Conservation (phyloP, 2,113 vertebrate species). For the Thunnus maccoyii region DNA sequence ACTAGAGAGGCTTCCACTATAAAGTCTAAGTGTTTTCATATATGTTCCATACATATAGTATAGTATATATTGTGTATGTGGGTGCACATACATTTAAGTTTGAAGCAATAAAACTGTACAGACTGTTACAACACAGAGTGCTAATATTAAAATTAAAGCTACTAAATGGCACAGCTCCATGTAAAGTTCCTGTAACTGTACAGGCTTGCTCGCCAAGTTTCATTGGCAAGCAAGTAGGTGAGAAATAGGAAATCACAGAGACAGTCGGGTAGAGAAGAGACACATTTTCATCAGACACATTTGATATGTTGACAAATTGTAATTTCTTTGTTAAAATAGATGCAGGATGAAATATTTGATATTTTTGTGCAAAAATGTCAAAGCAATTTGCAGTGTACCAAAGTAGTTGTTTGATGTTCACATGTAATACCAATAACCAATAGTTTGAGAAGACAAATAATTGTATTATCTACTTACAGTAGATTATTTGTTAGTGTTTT, state of each 20-base stretch:
- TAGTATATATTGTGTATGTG: not conserved
- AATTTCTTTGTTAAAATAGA: not conserved
- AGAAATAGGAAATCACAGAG: slow-evolving; percentile 47
- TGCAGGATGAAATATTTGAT: not conserved
- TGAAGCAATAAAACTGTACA: slow-evolving; percentile 1
- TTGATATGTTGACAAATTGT: not conserved
- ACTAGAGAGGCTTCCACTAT: not conserved
- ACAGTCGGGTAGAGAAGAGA: not conserved
- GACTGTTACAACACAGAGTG: not conserved
- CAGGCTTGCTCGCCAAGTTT: slow-evolving; percentile 17
- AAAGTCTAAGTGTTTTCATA: not conserved
- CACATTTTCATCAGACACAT: slow-evolving; percentile 19
- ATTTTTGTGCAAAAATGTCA: not conserved
- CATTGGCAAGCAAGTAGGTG: slow-evolving; percentile 29
- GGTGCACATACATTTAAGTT: slow-evolving; percentile 5
- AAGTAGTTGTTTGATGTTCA: too few species aligned
- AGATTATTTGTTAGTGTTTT: not conserved
- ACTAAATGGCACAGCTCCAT: slow-evolving; percentile 31
- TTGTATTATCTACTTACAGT: slow-evolving; percentile 9
- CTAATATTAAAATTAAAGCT: slow-evolving; percentile 35
- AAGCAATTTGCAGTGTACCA: not conserved
- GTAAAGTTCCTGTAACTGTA: slow-evolving; percentile 35
- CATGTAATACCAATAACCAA: not conserved
- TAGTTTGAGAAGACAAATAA: slow-evolving; percentile 13
- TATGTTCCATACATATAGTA: not conserved